These are phyloP conservation scores for Phortica magna DNA, from an alignment of 2,888 invertebrate genomes.

Conservation along the genomic window DNA sequence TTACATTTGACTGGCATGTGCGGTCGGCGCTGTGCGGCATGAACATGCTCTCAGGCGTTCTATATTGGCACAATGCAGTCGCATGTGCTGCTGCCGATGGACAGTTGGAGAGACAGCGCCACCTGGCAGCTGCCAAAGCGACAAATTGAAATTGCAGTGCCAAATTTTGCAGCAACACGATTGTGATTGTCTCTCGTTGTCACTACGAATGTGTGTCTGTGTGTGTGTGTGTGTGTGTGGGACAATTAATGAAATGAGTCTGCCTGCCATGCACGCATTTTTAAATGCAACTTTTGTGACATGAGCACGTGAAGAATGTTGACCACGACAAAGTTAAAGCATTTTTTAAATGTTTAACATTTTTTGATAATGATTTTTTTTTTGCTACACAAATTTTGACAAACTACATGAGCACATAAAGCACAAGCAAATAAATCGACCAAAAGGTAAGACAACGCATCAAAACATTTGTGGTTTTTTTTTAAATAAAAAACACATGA, in stretches of 20 bases:
- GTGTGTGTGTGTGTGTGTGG: constrained; percentile 24
- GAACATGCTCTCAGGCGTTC: constrained; percentile 4
- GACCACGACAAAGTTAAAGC: not conserved
- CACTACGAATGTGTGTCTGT: not conserved
- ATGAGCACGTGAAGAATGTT: not conserved
- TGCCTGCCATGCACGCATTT: constrained; percentile 44
- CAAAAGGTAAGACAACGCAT: too few species aligned
- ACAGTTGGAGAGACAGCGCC: constrained; percentile 69
- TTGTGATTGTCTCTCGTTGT: not conserved
- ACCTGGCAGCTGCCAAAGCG: constrained; percentile 75
- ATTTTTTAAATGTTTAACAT: too few species aligned
- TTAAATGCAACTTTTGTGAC: not conserved
- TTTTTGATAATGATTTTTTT: too few species aligned
- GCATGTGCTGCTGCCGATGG: not conserved
- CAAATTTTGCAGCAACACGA: constrained; percentile 59
- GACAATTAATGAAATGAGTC: constrained; percentile 69
- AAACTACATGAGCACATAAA: too few species aligned
- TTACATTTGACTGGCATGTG: not conserved
- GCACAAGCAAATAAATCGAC: too few species aligned
- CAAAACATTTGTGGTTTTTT: too few species aligned
- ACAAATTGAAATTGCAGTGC: constrained; percentile 73
- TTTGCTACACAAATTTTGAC: too few species aligned
- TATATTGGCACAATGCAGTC: not conserved
- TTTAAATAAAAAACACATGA: too few species aligned
- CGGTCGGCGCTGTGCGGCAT: not conserved